Base-by-base conservation (phyloP, 2,113 vertebrate genomes). In the Otolemur garnettii region DNA sequence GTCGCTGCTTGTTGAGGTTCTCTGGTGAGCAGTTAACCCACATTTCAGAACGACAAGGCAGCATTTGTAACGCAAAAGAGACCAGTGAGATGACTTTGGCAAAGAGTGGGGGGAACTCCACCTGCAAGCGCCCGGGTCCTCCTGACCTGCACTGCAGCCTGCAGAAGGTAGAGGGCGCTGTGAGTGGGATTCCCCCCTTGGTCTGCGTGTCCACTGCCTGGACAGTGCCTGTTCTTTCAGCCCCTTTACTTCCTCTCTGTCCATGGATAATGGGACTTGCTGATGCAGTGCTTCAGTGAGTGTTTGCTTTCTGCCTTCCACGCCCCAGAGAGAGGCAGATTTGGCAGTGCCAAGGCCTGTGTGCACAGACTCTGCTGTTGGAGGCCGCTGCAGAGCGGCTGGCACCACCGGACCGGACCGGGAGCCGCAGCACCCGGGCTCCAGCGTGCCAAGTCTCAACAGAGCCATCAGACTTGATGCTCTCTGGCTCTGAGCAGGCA, bases 381-480 rank as follows among this genome's bases (percentile, higher is more conserved):
- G 93, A 96, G 97, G 93, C 96, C 86, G 94, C 96, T 96, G 95
- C 96, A 92, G 1, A 94, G 95, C 45, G 93, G 95, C 97, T 98
- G 98, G 98, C 97, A 96, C 84, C 0, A 50, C 68, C 64, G 0
- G 84, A 50, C 97, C 97, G 96, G 92, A 96, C 96, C 78, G 64
- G 95, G 97, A 96, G 92, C 94, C 0, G 19, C 93, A 97, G 97
- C 95, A 94, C 88, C 90, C 57, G 26, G 93, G 96, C 86, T 33
- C 57, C 69, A 83, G 93, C 74, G 92, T 98, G 98, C 97, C 98
- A 98, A 93, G 97, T 98, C 96, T 97, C 97, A 93, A 94, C 95
- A 95, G 96, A 97, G 97, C 96, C 92, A 96, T 91, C 92, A 96
- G 97, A 95, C 96, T 97, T 96, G 97, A 97, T 94, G 66, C 95